Percentiles rank a stretch among this genome's conserved stretches.
These are phyloP conservation scores for Pachliopta kotzebuea DNA, from an alignment of 2,888 invertebrate species.

Conservation along the genomic window DNA sequence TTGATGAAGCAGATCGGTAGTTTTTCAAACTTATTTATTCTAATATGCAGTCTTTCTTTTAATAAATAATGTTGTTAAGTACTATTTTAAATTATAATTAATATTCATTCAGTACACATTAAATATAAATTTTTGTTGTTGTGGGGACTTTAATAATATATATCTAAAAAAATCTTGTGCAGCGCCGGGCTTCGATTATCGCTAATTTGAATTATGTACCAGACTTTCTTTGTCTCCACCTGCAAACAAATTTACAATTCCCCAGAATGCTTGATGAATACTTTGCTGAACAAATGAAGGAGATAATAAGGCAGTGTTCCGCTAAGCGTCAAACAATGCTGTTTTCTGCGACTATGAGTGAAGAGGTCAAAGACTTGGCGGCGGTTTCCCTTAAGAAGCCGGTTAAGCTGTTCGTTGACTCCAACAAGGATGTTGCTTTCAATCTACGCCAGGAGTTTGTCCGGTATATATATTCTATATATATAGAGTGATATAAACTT, in stretches of 20 bases:
- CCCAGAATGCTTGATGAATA: conserved; percentile 97
- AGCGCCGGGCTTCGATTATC: no score
- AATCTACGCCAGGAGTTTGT: conserved; percentile 98
- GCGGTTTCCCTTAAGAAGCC: conserved; percentile 96
- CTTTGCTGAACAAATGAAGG: conserved; percentile 99
- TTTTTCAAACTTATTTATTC: not conserved
- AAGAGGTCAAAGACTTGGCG: conserved; percentile 96
- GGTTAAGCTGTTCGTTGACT: conserved; percentile 96
- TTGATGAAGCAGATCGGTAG: conserved; percentile 84
- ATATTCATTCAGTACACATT: no score
- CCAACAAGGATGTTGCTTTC: conserved; percentile 96
- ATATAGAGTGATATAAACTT: no score
- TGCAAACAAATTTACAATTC: not conserved
- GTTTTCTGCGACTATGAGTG: conserved; percentile 99
- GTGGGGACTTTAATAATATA: no score
- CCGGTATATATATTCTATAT: conserved; percentile 57
- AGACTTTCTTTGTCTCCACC: no score
- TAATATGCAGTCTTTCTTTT: no score
- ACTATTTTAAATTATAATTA: no score
- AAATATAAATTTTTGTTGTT: no score
- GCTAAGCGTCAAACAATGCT: conserved; percentile 96
- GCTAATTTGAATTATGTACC: no score
- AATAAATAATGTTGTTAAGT: no score
- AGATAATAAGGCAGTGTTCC: conserved; percentile 96
- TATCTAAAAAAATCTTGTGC: no score